Percentiles rank a stretch among this genome's conserved stretches.
These are phyloP conservation scores for Metaphire vulgaris DNA, from an alignment of 1,140 invertebrate genomes.

Conservation along the genomic window DNA sequence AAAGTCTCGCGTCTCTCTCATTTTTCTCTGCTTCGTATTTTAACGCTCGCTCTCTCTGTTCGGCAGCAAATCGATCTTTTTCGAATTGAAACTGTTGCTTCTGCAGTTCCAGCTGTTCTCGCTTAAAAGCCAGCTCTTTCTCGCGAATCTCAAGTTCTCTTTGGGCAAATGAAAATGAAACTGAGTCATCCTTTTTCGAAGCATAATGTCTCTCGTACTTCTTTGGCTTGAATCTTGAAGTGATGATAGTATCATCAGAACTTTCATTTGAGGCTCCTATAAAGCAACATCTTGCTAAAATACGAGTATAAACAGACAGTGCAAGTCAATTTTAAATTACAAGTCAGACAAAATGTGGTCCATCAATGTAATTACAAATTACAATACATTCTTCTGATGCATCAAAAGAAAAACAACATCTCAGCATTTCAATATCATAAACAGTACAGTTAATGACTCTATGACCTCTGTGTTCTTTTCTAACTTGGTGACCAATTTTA, in stretches of 20 bases:
- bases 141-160: background rate
- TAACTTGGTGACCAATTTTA: no score
- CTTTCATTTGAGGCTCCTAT: background rate
- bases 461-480: no score
- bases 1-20: background rate
- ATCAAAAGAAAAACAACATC: no score
- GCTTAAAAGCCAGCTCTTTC: background rate
- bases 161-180: background rate
- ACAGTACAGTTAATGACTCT: no score
- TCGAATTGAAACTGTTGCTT: background rate
- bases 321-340: no score
- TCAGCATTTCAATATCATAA: no score
- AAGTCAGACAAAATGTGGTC: no score
- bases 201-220: background rate
- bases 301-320: no score
- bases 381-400: no score
- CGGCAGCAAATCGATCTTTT: background rate
- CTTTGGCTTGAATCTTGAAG: background rate
- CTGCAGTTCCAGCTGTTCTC: background rate
- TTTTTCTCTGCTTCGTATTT: background rate
- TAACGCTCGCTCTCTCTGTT: background rate
- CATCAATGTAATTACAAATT: no score
- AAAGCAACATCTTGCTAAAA: no score
- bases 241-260: background rate
- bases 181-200: background rate